These are phyloP conservation scores for Chiloscyllium punctatum DNA, from an alignment of 2,797 vertebrate species.

Conservation along the genomic window DNA sequence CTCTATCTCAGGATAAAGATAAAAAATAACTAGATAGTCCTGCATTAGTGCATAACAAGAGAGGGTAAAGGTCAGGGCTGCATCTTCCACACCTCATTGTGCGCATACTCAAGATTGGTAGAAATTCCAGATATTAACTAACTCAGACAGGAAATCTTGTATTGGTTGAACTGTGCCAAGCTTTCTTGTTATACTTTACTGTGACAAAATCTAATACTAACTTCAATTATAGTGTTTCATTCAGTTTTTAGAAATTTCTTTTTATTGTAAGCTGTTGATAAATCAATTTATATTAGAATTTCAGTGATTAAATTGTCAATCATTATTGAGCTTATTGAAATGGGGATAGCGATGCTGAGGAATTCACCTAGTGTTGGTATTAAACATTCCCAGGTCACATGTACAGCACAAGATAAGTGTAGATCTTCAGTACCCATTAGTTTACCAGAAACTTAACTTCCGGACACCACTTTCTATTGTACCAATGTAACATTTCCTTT, in stretches of 20 bases:
- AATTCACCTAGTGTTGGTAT: neutral
- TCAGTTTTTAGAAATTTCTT: neutral
- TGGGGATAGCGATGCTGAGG: neutral
- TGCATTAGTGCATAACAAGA: conserved; percentile 16
- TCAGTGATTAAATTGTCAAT: conserved; percentile 6
- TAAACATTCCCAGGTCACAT: neutral
- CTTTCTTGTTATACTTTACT: neutral
- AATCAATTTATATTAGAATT: neutral
- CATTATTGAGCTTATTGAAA: neutral
- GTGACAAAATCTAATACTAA: neutral
- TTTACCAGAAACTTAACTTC: neutral
- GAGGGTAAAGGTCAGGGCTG: neutral
- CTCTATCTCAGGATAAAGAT: conserved; percentile 28
- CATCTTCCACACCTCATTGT: conserved; percentile 14
- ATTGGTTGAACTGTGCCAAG: conserved; percentile 13
- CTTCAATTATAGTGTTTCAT: neutral
- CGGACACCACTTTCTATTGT: neutral
- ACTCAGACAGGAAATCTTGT: conserved; percentile 23
- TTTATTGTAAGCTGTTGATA: neutral
- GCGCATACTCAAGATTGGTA: conserved; percentile 21
- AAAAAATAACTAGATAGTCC: conserved; percentile 19
- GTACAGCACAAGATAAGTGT: neutral
- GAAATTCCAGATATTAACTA: conserved; percentile 22
- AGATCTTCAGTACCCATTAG: neutral
- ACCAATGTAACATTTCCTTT: neutral